Conservation (phyloP, 2,888 invertebrate genomes). For the Erpobdella octoculata region DNA sequence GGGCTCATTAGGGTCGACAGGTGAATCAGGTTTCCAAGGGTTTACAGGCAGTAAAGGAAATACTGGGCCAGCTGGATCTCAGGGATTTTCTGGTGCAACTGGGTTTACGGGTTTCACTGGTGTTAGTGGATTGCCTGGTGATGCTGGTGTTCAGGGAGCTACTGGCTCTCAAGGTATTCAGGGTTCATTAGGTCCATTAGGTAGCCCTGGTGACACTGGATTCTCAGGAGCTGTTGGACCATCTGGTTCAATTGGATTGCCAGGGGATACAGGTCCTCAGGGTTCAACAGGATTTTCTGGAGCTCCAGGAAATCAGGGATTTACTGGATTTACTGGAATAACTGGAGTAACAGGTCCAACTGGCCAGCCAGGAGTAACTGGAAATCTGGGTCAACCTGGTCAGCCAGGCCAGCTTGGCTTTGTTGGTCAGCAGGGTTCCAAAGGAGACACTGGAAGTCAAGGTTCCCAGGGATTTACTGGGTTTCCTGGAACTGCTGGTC, state of each 20-base stretch:
- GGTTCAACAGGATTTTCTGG: background rate
- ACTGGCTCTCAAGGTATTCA: slow-evolving; percentile 17
- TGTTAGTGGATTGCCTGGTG: slow-evolving; percentile 29
- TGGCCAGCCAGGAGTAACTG: slow-evolving; percentile 31
- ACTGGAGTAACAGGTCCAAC: slow-evolving; percentile 21
- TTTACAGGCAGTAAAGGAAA: slow-evolving; percentile 55
- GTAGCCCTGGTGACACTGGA: slow-evolving; percentile 16
- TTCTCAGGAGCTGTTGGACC: slow-evolving; percentile 6
- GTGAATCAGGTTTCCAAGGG: slow-evolving; percentile 46
- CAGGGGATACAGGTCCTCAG: slow-evolving; percentile 14
- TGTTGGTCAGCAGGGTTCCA: slow-evolving; percentile 10
- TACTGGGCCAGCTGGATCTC: slow-evolving; percentile 30
- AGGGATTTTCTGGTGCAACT: slow-evolving; percentile 9
- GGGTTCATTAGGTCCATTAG: slow-evolving; percentile 24
- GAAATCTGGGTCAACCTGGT: slow-evolving; percentile 23
- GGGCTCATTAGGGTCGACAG: slow-evolving; percentile 28
- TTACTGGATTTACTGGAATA: slow-evolving; percentile 6
- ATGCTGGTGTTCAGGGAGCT: slow-evolving; percentile 25
- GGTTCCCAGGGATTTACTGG: slow-evolving; percentile 24
- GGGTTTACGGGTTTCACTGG: slow-evolving; percentile 35
- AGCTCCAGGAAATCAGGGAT: slow-evolving; percentile 22
- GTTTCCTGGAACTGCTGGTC: slow-evolving; percentile 29
- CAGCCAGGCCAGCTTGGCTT: background rate
- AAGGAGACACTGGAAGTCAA: slow-evolving; percentile 6
- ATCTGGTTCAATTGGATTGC: slow-evolving; percentile 9